These are phyloP conservation scores for Perodicticus potto DNA, from an alignment of 2,797 vertebrate genomes.

Conservation along the genomic window DNA sequence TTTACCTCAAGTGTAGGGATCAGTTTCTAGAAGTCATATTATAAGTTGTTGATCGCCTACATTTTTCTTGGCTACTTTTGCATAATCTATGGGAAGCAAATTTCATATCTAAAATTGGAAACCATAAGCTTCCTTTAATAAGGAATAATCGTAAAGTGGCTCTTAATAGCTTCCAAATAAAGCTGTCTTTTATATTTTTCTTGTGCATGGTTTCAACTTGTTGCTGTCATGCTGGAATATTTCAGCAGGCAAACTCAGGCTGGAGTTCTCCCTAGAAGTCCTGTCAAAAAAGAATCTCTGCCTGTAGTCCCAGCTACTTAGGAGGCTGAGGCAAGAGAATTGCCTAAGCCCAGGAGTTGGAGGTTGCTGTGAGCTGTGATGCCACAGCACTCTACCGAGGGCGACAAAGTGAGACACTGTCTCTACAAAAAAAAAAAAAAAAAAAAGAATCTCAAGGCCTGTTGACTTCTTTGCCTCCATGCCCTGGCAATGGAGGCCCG, in stretches of 20 bases:
- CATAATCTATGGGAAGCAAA: constrained; percentile 41
- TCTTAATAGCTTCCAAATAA: constrained; percentile 42
- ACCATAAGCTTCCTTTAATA: constrained; percentile 13
- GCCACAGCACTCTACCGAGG: too few relatives aligned
- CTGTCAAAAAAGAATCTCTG: not conserved
- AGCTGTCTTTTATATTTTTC: not conserved
- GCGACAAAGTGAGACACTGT: too few relatives aligned
- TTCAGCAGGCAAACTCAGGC: not conserved
- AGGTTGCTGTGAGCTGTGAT: too few relatives aligned
- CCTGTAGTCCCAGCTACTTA: too few relatives aligned
- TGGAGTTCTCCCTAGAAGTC: not conserved
- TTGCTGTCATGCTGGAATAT: not conserved
- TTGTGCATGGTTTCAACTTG: not conserved
- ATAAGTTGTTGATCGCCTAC: constrained; percentile 65
- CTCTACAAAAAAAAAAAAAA: too few relatives aligned
- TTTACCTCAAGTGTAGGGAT: constrained; percentile 73
- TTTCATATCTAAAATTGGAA: constrained; percentile 49
- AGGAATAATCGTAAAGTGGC: not conserved
- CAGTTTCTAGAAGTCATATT: constrained; percentile 56
- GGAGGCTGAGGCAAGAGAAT: too few relatives aligned
- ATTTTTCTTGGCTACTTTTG: constrained; percentile 64
- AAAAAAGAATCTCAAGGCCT: too few relatives aligned
- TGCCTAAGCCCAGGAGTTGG: too few relatives aligned
- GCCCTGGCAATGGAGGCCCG: too few relatives aligned
- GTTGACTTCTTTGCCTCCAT: too few relatives aligned